Conservation (phyloP, 2,888 invertebrate species). For the Oscheius myriophilus region DNA sequence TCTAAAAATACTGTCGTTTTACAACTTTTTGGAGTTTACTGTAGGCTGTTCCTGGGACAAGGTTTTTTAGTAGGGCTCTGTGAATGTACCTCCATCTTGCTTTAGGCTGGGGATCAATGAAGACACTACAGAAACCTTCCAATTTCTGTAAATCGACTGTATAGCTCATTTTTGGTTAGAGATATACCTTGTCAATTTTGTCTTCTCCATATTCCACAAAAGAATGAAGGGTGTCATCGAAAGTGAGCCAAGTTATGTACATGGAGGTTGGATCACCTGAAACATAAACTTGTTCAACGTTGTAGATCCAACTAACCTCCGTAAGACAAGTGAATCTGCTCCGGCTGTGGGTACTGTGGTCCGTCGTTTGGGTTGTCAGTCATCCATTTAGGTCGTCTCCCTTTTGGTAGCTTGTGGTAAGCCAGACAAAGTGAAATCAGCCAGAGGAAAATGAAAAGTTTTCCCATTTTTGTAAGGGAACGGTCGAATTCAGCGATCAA, state of each 20-base stretch:
- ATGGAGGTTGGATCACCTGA: slow-evolving; percentile 49
- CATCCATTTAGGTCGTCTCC: slow-evolving; percentile 49
- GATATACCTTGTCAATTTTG: slow-evolving; percentile 18
- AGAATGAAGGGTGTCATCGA: slow-evolving; percentile 62
- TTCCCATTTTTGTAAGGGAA: neutral
- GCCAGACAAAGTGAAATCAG: neutral
- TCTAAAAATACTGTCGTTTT: slow-evolving; percentile 31
- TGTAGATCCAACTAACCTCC: slow-evolving; percentile 40
- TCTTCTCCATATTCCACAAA: slow-evolving; percentile 62
- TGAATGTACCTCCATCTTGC: slow-evolving; percentile 59
- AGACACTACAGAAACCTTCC: slow-evolving; percentile 45
- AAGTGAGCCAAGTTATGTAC: slow-evolving; percentile 66
- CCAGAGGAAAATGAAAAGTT: neutral
- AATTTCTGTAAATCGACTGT: slow-evolving; percentile 3
- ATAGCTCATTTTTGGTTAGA: neutral
- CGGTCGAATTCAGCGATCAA: too few species aligned
- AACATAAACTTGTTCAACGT: too few species aligned
- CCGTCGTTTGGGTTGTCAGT: slow-evolving; percentile 53
- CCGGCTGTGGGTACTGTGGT: slow-evolving; percentile 64
- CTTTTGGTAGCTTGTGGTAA: slow-evolving; percentile 39
- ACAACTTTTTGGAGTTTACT: slow-evolving; percentile 41
- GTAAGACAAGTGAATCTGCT: slow-evolving; percentile 66
- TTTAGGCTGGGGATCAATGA: slow-evolving; percentile 48
- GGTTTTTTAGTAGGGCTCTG: slow-evolving; percentile 48
- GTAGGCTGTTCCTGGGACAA: slow-evolving; percentile 57